phyloP scores from a whole-genome alignment of 2,113 vertebrate species.

The Atherinomorus stipes region DNA sequence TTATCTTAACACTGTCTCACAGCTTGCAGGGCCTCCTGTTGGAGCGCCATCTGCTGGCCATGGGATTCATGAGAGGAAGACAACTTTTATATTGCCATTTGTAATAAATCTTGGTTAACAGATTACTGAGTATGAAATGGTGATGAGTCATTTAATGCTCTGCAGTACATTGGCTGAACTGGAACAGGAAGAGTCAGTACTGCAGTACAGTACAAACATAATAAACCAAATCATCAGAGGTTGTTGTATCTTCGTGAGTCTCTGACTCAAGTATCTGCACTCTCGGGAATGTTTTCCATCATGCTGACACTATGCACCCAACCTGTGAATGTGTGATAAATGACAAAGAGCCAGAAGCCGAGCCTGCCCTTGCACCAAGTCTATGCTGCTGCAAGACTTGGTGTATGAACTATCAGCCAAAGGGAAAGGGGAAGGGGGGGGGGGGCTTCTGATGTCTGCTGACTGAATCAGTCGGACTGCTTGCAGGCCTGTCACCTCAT shows the following conservation, averaged over 20 bases:
- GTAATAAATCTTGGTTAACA: neutral
- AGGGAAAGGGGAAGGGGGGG: neutral
- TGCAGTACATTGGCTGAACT: neutral
- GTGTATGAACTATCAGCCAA: constrained; percentile 45
- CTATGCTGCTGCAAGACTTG: constrained; percentile 15
- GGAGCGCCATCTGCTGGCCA: constrained; percentile 64
- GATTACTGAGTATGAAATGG: neutral
- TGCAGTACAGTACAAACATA: neutral
- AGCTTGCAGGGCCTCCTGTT: neutral
- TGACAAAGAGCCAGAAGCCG: constrained; percentile 53
- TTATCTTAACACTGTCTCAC: constrained; percentile 3
- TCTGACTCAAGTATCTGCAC: neutral
- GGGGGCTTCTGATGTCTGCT: constrained; percentile 50
- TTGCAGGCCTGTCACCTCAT: constrained; percentile 70
- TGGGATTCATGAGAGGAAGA: neutral
- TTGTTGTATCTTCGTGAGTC: constrained; percentile 10
- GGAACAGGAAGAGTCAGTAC: neutral
- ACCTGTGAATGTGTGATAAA: constrained; percentile 66
- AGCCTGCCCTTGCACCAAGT: constrained; percentile 51
- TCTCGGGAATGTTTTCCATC: constrained; percentile 39
- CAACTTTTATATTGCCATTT: neutral
- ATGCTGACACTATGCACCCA: constrained; percentile 24
- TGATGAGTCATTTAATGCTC: neutral
- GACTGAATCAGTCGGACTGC: constrained; percentile 50
- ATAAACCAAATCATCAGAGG: constrained; percentile 1